Base-by-base conservation (phyloP, 1,140 invertebrate species). In the Drosophila athabasca region DNA sequence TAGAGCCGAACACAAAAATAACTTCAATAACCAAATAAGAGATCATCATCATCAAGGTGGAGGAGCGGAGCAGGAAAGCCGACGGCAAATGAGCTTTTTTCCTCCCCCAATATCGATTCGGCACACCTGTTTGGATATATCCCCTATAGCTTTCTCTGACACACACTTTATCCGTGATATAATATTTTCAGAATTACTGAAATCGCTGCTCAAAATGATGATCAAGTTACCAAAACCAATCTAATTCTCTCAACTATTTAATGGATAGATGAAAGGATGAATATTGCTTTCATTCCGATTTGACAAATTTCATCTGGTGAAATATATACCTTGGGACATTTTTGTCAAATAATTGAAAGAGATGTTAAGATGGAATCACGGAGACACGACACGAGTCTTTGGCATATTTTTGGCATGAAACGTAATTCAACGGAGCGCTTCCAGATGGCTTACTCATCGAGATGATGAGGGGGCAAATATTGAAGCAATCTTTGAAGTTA, bases 131-230 rank as follows among this genome's bases (percentile, higher is more conserved):
- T 62, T 7, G 24, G n/a, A 29, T 43, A 58, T 48, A 5, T 11
- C 29, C n/a, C 29, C 22, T 3, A 15, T 6, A 6, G 8, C 31
- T 49, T 52, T 57, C 55, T 9, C 35, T 5, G 35, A 39, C 6
- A 57, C 50, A 15, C 35, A 39, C 6, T 26, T 22, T 17, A 7
- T 71, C 52, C 35, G 52, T 53, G 49, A 31, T 52, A 61, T 48
- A 53, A 46, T 71, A 53, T 71, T 71, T 71, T 71, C 55, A 55
- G 66, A 52, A 51, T 69, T 58, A 58, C 57, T 65, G 51, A 68
- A 49, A 69, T 69, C 49, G 51, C 67, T 68, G 66, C 66, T 55
- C 57, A 68, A 71, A 39, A 39, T 39, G 67, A 46, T 71, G 41
- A 55, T 71, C 55, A 53, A 26, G 71, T 71, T 71, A 71, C 68